Percentiles rank a stretch among this genome's conserved stretches.
Conservation (phyloP, 2,113 vertebrate species). For the Xenus cinereus region DNA sequence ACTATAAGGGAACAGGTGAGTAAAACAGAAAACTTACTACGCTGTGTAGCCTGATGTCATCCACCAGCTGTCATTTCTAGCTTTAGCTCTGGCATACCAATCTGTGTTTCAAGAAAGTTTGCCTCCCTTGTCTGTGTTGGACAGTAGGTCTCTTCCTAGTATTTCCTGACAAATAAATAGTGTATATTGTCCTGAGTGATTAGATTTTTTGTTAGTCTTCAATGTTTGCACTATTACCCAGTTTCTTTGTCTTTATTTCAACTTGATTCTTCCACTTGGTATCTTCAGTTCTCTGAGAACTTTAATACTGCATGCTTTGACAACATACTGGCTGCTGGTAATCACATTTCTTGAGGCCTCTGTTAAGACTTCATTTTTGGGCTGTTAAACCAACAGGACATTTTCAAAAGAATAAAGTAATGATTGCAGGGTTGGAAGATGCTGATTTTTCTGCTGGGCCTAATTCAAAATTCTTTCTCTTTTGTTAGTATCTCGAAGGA, state of each 20-base stretch:
- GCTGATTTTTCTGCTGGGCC: not conserved
- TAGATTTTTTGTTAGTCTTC: not conserved
- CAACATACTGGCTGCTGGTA: not conserved
- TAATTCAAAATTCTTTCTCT: not conserved
- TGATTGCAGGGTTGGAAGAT: not conserved
- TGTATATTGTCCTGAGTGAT: fast-evolving
- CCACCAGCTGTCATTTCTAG: not conserved
- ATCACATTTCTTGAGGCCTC: not conserved
- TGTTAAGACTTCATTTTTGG: not conserved
- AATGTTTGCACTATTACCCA: not conserved
- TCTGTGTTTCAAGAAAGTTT: not conserved
- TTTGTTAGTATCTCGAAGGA: not conserved
- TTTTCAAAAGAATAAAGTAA: not conserved
- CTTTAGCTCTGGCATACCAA: not conserved
- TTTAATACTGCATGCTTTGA: not conserved
- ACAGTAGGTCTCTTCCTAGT: not conserved
- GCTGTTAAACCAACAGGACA: not conserved
- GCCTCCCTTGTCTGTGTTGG: not conserved
- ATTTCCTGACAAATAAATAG: not conserved
- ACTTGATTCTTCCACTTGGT: not conserved
- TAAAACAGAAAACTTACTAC: not conserved
- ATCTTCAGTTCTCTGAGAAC: not conserved
- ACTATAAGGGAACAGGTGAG: not conserved
- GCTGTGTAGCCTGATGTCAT: not conserved
- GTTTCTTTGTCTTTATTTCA: not conserved